Evolutionary conservation across 1,140 invertebrate species (phyloP).

Genomic region (Microvelia longipes): DNA sequence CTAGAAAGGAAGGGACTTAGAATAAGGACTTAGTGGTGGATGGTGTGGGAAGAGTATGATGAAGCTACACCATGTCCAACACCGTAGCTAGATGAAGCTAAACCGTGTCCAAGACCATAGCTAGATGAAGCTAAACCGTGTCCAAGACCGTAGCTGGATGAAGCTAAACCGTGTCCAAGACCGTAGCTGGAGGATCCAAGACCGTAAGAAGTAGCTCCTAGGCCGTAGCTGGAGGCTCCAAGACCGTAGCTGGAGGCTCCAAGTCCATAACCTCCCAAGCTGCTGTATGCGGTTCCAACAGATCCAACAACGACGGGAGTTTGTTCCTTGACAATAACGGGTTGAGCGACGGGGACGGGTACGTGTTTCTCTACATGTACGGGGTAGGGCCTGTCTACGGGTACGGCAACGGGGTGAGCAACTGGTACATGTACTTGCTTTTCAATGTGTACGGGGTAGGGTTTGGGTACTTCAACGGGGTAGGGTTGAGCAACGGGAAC

Average conservation of each 20-base stretch:
- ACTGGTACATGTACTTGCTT: conserved; percentile 8
- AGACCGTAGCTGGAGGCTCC: background rate
- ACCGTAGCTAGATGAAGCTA: background rate
- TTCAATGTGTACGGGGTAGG: conserved; percentile 28
- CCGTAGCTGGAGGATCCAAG: background rate
- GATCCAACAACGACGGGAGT: background rate
- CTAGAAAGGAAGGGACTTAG: background rate
- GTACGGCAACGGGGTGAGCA: background rate
- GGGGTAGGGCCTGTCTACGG: conserved; percentile 14
- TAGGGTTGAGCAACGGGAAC: conserved; percentile 36
- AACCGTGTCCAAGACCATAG: background rate
- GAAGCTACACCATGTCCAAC: background rate
- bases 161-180: background rate
- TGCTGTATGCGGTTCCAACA: background rate
- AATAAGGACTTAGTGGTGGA: background rate
- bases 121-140: background rate
- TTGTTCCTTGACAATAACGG: conserved; percentile 27
- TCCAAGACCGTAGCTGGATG: background rate
- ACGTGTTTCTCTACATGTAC: conserved; percentile 42
- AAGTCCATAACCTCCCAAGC: background rate
- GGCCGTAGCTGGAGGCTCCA: no score
- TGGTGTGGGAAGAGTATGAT: background rate
- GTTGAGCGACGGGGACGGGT: conserved; percentile 39
- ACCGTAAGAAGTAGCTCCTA: background rate
- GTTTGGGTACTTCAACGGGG: conserved; percentile 40